Evolutionary conservation across 2,113 vertebrate genomes (phyloP).

Genomic region (Heteronetta atricapilla): DNA sequence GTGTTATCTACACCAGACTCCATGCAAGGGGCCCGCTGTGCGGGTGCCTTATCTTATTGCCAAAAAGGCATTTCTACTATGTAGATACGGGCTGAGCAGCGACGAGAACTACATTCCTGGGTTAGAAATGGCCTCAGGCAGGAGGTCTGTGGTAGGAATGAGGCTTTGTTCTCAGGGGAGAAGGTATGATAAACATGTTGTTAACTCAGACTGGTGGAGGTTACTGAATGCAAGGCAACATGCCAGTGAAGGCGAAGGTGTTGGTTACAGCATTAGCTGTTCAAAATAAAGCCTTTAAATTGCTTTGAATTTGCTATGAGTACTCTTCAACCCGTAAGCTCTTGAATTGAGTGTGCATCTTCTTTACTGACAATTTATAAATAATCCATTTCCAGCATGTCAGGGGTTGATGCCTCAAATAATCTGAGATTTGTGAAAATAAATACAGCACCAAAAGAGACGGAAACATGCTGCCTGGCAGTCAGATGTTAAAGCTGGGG

Average conservation of each 20-base stretch:
- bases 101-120: not conserved
- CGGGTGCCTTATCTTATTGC: conserved; percentile 31
- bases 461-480: not conserved
- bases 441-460: not conserved
- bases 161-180: not conserved
- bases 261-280: not conserved
- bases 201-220: not conserved
- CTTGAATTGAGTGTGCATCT: not conserved
- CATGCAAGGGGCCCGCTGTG: not conserved
- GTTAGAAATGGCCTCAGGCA: not conserved
- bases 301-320: not conserved
- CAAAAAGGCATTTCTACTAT: conserved; percentile 38
- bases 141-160: not conserved
- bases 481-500: not conserved
- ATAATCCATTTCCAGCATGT: not conserved
- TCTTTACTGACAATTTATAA: not conserved
- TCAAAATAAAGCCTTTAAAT: conserved; percentile 17
- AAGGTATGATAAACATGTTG: not conserved
- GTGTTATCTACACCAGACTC: not conserved
- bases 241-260: not conserved
- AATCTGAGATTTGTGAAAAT: not conserved
- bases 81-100: not conserved
- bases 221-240: not conserved
- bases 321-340: not conserved
- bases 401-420: not conserved